These are phyloP conservation scores for Drosophila limbata DNA, from an alignment of 2,888 invertebrate species.

Conservation along the genomic window DNA sequence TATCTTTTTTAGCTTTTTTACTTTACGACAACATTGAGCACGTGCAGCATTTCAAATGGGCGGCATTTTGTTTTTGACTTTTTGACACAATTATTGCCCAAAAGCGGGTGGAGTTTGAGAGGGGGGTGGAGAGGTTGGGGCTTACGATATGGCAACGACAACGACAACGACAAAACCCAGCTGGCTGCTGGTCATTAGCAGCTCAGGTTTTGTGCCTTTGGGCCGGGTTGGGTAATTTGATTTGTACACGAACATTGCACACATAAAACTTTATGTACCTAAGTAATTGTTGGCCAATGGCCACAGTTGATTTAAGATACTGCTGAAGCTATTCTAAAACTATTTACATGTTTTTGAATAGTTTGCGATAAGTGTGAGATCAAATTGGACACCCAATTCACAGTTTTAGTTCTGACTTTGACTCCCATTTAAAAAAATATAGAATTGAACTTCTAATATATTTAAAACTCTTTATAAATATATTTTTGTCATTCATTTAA, in stretches of 20 bases:
- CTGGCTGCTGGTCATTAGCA: constrained; percentile 54
- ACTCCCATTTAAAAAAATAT: neutral
- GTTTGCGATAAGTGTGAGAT: neutral
- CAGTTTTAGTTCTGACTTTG: neutral
- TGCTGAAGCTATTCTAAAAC: constrained; percentile 1
- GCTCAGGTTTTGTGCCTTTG: constrained; percentile 26
- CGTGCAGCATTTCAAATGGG: constrained; percentile 64
- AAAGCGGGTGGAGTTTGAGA: constrained; percentile 1
- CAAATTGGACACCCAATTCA: neutral
- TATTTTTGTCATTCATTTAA: no score
- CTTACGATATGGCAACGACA: constrained; percentile 29
- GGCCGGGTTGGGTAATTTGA: constrained; percentile 58
- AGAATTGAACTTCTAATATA: no score
- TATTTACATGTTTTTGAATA: neutral
- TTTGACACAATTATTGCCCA: constrained; percentile 69
- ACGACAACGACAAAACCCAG: constrained; percentile 18
- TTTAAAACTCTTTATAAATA: no score
- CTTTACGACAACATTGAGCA: constrained; percentile 46
- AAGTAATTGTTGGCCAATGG: constrained; percentile 40
- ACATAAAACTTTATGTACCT: constrained; percentile 41
- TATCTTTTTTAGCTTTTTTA: constrained; percentile 35
- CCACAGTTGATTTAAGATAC: constrained; percentile 13
- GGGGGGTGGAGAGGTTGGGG: neutral
- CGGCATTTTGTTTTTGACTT: constrained; percentile 44
- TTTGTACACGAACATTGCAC: constrained; percentile 57